A percentile compares a stretch with the other conserved stretches of the same genome.
phyloP scores from a whole-genome alignment of 2,888 invertebrate genomes.

The Drosophila pseudotakahashii region DNA sequence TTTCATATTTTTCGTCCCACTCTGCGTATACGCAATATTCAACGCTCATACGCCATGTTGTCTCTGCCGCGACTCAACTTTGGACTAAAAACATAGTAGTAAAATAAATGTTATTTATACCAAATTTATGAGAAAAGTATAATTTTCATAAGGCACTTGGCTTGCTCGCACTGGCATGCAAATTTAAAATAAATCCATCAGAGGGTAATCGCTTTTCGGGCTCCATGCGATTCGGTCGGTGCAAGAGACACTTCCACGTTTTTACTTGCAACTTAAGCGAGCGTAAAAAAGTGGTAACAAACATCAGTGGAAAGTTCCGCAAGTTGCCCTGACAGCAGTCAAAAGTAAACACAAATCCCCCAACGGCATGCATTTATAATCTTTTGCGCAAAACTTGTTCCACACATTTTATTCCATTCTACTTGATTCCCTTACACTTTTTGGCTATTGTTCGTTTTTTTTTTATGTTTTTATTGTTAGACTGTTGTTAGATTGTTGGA shows the following conservation, averaged over 20 bases:
- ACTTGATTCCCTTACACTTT: background rate
- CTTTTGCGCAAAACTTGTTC: slow-evolving; percentile 60
- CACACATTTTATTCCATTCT: slow-evolving; percentile 10
- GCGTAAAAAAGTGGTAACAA: background rate
- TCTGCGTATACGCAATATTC: background rate
- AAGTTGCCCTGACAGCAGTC: slow-evolving; percentile 21
- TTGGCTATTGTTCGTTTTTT: slow-evolving; percentile 11
- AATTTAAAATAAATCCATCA: background rate
- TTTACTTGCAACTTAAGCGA: background rate
- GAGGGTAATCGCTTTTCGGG: background rate
- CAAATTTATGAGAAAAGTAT: too few species aligned
- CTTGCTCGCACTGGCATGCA: background rate
- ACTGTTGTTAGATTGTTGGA: slow-evolving; percentile 8
- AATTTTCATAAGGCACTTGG: too few species aligned
- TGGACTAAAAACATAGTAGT: too few species aligned
- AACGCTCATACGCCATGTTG: background rate
- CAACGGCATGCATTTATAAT: slow-evolving; percentile 55
- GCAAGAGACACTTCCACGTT: background rate
- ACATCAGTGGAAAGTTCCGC: slow-evolving; percentile 18
- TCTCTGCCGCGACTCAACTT: too few species aligned
- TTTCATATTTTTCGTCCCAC: background rate
- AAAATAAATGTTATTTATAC: too few species aligned
- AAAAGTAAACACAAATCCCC: slow-evolving; percentile 52
- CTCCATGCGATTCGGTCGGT: background rate
- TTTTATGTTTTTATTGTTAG: background rate